Evolutionary conservation across 2,113 vertebrate species (phyloP).

Genomic region (Orientallactaga bullata): DNA sequence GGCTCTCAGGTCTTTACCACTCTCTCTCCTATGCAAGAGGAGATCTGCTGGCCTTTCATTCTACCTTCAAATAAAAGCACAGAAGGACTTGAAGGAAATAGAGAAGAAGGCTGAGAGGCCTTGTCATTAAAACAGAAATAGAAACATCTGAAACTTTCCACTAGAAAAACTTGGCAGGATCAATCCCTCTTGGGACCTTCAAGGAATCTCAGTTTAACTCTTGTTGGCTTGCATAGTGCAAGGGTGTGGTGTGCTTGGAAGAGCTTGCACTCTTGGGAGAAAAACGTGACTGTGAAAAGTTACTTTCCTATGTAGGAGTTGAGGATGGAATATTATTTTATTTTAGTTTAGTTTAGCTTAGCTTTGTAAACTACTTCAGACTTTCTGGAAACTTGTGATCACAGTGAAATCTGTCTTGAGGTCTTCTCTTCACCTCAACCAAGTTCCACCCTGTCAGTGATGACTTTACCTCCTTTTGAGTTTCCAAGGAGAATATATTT

Average conservation of each 20-base stretch:
- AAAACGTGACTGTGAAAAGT: constrained; percentile 68
- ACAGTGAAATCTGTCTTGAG: constrained; percentile 66
- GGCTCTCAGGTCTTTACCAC: not conserved
- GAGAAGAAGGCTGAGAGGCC: constrained; percentile 32
- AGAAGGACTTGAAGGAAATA: constrained; percentile 21
- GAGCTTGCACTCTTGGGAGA: constrained; percentile 46
- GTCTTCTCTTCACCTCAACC: constrained; percentile 69
- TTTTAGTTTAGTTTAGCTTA: constrained; percentile 16
- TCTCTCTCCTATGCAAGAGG: not conserved
- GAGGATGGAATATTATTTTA: constrained; percentile 56
- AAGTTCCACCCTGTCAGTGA: constrained; percentile 57
- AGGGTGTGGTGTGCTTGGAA: constrained; percentile 73
- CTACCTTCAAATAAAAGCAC: constrained; percentile 28
- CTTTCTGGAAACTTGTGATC: constrained; percentile 68
- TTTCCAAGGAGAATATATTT: constrained; percentile 74
- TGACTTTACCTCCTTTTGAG: constrained; percentile 76
- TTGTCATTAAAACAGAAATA: constrained; percentile 74
- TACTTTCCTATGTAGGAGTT: constrained; percentile 70
- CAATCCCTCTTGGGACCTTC: constrained; percentile 44
- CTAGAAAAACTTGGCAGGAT: constrained; percentile 79
- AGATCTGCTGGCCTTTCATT: constrained; percentile 51
- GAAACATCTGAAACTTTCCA: constrained; percentile 78
- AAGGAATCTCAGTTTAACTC: constrained; percentile 75
- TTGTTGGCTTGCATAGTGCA: constrained; percentile 64
- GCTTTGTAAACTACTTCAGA: constrained; percentile 63